Percentiles rank a stretch among this genome's conserved stretches.
These are phyloP conservation scores for Augochlorella aurata DNA, from an alignment of 2,888 invertebrate species.

Conservation along the genomic window DNA sequence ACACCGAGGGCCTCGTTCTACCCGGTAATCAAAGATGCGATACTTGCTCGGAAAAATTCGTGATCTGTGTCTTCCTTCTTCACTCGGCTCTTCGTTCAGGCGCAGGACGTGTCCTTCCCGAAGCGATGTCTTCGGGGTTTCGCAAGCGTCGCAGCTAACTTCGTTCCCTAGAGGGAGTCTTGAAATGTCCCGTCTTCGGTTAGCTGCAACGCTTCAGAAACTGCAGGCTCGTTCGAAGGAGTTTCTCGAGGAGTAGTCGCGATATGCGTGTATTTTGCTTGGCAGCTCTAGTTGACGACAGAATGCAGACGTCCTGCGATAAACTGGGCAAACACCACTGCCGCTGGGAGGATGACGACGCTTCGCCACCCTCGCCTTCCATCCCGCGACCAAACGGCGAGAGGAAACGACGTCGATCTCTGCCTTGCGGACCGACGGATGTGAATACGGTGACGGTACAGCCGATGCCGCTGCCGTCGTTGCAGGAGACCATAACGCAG, in stretches of 20 bases:
- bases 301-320: conserved; percentile 88
- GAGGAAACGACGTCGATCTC: conserved; percentile 78
- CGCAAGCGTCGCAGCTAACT: background rate
- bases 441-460: conserved; percentile 72
- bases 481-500: conserved; percentile 55
- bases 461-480: conserved; percentile 56
- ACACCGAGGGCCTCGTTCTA: conserved; percentile 73
- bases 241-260: background rate
- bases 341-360: conserved; percentile 88
- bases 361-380: conserved; percentile 79
- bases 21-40: conserved; percentile 69
- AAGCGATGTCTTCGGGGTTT: background rate
- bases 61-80: background rate
- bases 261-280: conserved; percentile 14
- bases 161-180: too few species aligned
- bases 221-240: background rate
- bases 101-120: background rate
- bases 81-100: background rate
- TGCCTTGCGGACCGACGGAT: conserved; percentile 78
- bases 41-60: background rate
- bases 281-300: conserved; percentile 85
- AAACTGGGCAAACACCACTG: conserved; percentile 91
- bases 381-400: conserved; percentile 75
- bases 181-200: background rate
- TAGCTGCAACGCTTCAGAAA: background rate